Conservation (phyloP, 2,888 invertebrate species). For the Drosophila phalerata region DNA sequence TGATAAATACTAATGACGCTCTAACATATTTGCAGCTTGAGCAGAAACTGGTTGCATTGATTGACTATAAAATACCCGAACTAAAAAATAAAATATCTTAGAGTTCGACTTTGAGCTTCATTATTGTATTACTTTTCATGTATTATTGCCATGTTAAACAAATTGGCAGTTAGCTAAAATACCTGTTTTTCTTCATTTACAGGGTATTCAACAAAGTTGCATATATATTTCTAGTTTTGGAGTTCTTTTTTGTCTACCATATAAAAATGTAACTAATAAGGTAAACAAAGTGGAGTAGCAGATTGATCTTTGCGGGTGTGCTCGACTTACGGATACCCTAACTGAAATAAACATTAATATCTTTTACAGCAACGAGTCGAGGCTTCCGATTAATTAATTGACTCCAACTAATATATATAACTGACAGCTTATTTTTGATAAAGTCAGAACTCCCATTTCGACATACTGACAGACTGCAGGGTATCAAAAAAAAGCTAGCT, state of each 20-base stretch:
- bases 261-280: background rate
- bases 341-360: background rate
- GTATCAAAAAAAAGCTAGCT: constrained; percentile 1
- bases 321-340: background rate
- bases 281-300: background rate
- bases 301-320: background rate
- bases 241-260: background rate
- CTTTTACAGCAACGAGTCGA: background rate
- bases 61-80: constrained; percentile 14
- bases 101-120: background rate
- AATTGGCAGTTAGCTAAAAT: background rate
- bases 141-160: too few relatives aligned
- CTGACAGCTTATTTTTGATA: too few relatives aligned
- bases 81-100: background rate
- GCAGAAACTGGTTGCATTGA: background rate
- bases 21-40: constrained; percentile 38
- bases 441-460: background rate
- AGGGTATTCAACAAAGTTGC: background rate
- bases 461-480: background rate
- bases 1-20: constrained; percentile 44
- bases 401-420: too few relatives aligned
- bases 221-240: background rate
- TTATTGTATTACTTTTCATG: too few relatives aligned
- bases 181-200: background rate
- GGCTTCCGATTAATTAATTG: too few relatives aligned